Base-by-base conservation (phyloP, 2,797 vertebrate genomes). In the Sebastes wilsoni region DNA sequence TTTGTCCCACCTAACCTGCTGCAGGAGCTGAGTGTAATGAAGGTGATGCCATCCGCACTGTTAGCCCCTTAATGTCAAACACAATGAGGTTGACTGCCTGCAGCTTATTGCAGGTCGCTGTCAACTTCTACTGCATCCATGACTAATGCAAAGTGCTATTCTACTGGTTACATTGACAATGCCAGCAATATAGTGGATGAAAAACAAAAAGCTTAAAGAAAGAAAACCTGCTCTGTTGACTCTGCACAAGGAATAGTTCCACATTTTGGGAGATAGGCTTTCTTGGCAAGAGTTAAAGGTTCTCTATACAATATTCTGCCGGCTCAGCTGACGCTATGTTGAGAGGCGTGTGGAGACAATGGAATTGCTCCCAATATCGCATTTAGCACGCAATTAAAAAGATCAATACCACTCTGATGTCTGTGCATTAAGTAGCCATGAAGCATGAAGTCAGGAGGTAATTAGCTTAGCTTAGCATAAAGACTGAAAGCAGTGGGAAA, bases 61-160 rank as follows among this genome's bases (percentile, higher is more conserved):
- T 78, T 72, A 75, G 74, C 70, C 60, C 58, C 34, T 77, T 74
- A 78, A 75, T 82, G 77, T 79, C 84, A 77, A n/a, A 82, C 65
- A 74, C 64, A 73, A 87, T 83, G 25, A 77, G 46, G 46, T 3
- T 56, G 36, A 65, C 49, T 52, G 74, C 4, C 64, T 36, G 3
- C 72, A 60, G 2, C 22, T 16, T 69, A 58, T n/a, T 61, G 32
- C 13, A 72, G 67, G 36, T 72, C 73, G 52, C 60, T 54, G 65
- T 74, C 49, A 49, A 32, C 23, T 34, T 32, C 23, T 30, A 4
- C 32, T 72, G 38, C 71, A 60, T 28, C 30, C 16, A 14, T 8
- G 20, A 66, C 13, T 28, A 14, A 42, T 12, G 32, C 9, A 58
- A 42, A 32, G 64, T 25, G 2, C 6, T 34, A 16, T 58, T 77